Evolutionary conservation across 2,113 vertebrate species (phyloP), one percentile per base, ranked within the genome.

Genomic region (Nicator chloris): DNA sequence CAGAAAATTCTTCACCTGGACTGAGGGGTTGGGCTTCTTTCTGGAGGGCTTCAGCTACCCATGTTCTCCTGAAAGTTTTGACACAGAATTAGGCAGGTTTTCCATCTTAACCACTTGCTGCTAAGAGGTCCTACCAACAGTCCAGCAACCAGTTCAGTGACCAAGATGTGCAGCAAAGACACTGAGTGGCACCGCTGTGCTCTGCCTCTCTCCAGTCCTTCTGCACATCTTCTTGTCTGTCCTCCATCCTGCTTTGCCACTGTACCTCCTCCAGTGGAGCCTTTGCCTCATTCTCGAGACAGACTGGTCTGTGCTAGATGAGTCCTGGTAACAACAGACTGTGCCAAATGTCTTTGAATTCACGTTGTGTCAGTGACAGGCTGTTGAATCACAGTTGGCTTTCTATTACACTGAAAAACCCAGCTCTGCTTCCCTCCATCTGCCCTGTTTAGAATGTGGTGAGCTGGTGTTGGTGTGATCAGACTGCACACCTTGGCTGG

Each of bases 291-390:
- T 75, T 71, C 85, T 78, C 39, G 15, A 83, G 91, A 77, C 42
- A 40, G 88, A 73, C 70, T 78, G 69, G 50, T 40, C 59, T 63
- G 39, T 73, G 63, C 86, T 92, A 35, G 50, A 75, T 94, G 71
- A 78, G 91, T 89, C 89, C 80, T 75, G 89, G 71, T 91, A 87
- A 77, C 54, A 54, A 72, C 27, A 27, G 95, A 82, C 83, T 18
- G 93, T 93, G 93, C 96, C 96, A 96, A 94, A 94, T 37, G 87
- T 91, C 94, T 92, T 83, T 65, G 90, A 64, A 47, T 75, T 90
- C 47, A 28, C 16, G 0, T 73, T 33, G 75, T 89, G 60, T 95
- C 87, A 35, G 86, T 82, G 78, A 15, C 47, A 64, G 92, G 78
- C 91, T 95, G 85, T n/a, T 79, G 63, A 81, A 82, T 77, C 0